Evolutionary conservation across 2,113 vertebrate species (phyloP), one percentile per base, ranked within the genome.

Genomic region (Malaclemys terrapin): DNA sequence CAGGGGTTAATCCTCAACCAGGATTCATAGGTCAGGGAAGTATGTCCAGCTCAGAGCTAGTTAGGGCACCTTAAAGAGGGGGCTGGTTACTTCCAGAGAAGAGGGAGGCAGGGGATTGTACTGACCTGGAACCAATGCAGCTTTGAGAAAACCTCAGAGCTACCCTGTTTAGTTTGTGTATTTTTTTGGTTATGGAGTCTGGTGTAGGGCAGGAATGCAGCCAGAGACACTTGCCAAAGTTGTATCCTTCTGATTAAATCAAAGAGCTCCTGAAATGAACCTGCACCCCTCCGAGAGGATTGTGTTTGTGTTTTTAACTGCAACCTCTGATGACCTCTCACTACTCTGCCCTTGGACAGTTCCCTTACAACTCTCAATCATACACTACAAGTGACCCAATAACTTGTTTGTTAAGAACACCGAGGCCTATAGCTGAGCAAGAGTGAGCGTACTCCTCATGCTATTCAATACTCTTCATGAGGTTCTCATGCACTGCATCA

Each of bases 21-120:
- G 16, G 65, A 72, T 72, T n/a, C 35, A n/a, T 38, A 72, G 8
- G 17, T 72, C 65, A 38, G 69, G 35, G 10, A 38, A 10, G 69
- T 72, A n/a, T 38, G 35, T 6, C 17, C 17, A 38, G 5, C 29
- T 62, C 11, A 62, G 57, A 62, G 12, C 57, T 69, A 5, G 69
- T 35, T 49, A 29, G 76, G 59, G 69, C 87, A 83, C 49, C 76
- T 82, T 19, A 85, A 85, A 90, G 76, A 92, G 72, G 20, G 87
- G 84, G 42, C 78, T 80, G 81, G 82, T 91, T 90, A 93, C 5
- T 13, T 22, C 76, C 56, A 17, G 3, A 69, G 89, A 87, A 85
- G 93, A 65, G 90, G 38, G 54, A 93, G 54, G 54, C 47, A 94
- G 50, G 82, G 78, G 89, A 94, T 91, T 90, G 82, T 78, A 38